Conservation (phyloP, 2,888 invertebrate species). For the Xestia xanthographa region DNA sequence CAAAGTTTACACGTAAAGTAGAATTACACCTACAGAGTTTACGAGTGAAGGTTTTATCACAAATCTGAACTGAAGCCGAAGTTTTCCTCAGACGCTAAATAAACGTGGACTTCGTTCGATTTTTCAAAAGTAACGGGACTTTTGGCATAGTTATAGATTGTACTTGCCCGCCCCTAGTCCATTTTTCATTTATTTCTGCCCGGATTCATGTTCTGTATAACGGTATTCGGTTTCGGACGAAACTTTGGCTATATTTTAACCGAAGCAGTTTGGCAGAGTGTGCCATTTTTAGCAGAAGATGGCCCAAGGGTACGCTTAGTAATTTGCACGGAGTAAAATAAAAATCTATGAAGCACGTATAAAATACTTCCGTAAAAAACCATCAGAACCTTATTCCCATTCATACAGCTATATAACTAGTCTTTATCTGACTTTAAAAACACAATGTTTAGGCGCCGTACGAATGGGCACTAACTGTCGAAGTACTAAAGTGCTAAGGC, state of each 20-base stretch:
- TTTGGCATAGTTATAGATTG: slow-evolving; percentile 57
- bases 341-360: slow-evolving; percentile 6
- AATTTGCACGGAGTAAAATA: slow-evolving; percentile 28
- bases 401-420: not conserved
- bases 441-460: not conserved
- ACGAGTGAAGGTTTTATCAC: slow-evolving; percentile 37
- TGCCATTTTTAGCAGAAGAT: slow-evolving; percentile 46
- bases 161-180: slow-evolving; percentile 40
- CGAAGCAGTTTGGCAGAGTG: slow-evolving; percentile 36
- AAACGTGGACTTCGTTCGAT: slow-evolving; percentile 48
- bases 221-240: slow-evolving; percentile 44
- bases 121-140: slow-evolving; percentile 56
- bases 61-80: slow-evolving; percentile 28
- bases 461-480: not conserved
- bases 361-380: slow-evolving; percentile 8
- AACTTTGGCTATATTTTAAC: slow-evolving; percentile 59
- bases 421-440: not conserved
- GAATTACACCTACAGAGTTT: slow-evolving; percentile 23
- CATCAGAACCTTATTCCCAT: not conserved
- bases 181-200: slow-evolving; percentile 59
- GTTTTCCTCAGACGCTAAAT: slow-evolving; percentile 39
- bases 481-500: slow-evolving; percentile 34
- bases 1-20: slow-evolving; percentile 23
- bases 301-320: slow-evolving; percentile 34
- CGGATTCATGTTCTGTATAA: slow-evolving; percentile 51